A percentile compares a stretch with the other conserved stretches of the same genome.
Evolutionary conservation across 2,113 vertebrate genomes (phyloP).

Genomic region (Chaetorhynchus papuensis): DNA sequence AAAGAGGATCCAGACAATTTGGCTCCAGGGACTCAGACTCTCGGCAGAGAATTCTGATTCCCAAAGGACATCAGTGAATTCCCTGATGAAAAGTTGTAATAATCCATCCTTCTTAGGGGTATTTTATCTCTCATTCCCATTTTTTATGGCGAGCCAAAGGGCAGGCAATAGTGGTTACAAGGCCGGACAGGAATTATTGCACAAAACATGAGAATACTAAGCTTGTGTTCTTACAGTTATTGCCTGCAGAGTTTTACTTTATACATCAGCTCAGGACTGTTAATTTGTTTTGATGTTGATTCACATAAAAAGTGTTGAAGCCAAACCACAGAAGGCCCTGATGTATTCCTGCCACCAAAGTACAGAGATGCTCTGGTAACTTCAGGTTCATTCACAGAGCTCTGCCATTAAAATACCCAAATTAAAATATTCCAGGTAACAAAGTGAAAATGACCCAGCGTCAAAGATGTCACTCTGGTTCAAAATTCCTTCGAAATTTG

Average conservation of each 20-base stretch:
- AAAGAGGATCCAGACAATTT: background rate
- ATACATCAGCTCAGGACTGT: background rate
- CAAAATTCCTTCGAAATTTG: background rate
- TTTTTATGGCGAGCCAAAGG: background rate
- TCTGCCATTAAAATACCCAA: background rate
- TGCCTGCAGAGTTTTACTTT: background rate
- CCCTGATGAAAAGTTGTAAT: background rate
- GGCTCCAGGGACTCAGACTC: background rate
- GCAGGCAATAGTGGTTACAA: background rate
- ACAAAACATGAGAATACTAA: background rate
- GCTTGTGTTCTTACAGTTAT: background rate
- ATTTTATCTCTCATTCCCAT: background rate
- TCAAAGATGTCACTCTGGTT: background rate
- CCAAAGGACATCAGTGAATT: background rate
- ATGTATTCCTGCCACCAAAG: background rate
- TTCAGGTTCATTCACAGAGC: background rate
- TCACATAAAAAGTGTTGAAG: background rate
- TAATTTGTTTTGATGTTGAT: background rate
- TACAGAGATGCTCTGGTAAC: background rate
- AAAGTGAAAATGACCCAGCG: background rate
- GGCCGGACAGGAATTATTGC: background rate
- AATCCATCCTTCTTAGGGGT: background rate
- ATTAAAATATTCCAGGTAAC: background rate
- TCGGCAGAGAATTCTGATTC: background rate
- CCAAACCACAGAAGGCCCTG: background rate